Evolutionary conservation across 1,140 invertebrate genomes (phyloP).

Genomic region (Monomorium pharaonis): DNA sequence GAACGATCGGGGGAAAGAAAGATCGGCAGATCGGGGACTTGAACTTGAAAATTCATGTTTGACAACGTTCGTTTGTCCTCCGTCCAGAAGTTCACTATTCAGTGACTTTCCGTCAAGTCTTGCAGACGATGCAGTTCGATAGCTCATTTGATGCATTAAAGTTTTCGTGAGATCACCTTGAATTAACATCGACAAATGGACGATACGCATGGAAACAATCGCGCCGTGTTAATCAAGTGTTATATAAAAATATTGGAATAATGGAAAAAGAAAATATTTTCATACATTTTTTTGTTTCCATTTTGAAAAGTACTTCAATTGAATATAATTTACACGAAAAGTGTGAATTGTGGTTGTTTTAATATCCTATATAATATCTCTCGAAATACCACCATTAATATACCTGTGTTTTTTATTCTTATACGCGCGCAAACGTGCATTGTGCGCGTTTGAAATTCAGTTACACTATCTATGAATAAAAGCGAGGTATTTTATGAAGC

Average conservation of each 20-base stretch:
- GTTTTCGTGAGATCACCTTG: not conserved
- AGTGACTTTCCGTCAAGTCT: constrained; percentile 37
- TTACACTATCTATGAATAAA: constrained; percentile 20
- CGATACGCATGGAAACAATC: not conserved
- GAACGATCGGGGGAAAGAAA: constrained; percentile 41
- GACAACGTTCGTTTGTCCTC: constrained; percentile 72
- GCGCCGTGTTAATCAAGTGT: not conserved
- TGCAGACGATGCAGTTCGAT: not conserved
- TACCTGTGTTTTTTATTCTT: constrained; percentile 15
- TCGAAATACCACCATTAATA: not conserved
- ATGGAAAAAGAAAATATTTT: not conserved
- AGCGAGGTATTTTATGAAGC: constrained; percentile 16
- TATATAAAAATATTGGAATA: not conserved
- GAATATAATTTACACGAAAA: not conserved
- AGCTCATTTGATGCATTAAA: not conserved
- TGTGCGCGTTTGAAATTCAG: not conserved
- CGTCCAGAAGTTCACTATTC: constrained; percentile 56
- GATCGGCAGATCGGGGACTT: constrained; percentile 25
- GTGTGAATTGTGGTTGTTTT: not conserved
- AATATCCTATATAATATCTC: not conserved
- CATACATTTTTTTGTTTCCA: not conserved
- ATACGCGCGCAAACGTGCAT: not conserved
- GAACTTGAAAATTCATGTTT: constrained; percentile 76
- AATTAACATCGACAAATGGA: constrained; percentile 27
- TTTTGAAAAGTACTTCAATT: not conserved